Percentiles rank a stretch among this genome's conserved stretches.
phyloP scores from a whole-genome alignment of 2,888 invertebrate species.

The Halocaridina rubra region DNA sequence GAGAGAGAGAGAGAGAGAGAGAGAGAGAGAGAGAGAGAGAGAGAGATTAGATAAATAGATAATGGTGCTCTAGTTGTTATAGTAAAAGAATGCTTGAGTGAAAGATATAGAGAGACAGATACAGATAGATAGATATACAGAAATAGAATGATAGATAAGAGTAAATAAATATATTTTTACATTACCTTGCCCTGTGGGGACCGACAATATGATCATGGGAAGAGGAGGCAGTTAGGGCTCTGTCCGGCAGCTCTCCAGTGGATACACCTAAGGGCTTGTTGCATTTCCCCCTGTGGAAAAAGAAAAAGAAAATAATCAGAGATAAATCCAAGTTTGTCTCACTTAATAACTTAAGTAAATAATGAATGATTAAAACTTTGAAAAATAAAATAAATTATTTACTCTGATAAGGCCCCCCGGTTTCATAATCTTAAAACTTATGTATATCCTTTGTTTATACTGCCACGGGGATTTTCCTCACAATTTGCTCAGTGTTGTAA shows the following conservation, averaged over 20 bases:
- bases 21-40: background rate
- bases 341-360: too few relatives aligned
- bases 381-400: too few relatives aligned
- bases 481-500: too few relatives aligned
- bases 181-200: slow-evolving; percentile 58
- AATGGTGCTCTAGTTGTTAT: too few relatives aligned
- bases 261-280: slow-evolving; percentile 58
- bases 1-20: background rate
- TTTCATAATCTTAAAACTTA: too few relatives aligned
- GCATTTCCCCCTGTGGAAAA: slow-evolving; percentile 37
- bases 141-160: background rate
- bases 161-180: background rate
- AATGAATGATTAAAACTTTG: too few relatives aligned
- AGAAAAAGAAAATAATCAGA: background rate
- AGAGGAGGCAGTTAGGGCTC: slow-evolving; percentile 54
- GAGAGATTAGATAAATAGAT: background rate
- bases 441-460: too few relatives aligned
- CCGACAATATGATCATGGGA: slow-evolving; percentile 59
- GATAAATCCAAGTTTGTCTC: too few relatives aligned
- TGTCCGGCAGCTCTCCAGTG: slow-evolving; percentile 48
- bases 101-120: background rate
- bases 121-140: background rate
- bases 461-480: too few relatives aligned
- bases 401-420: too few relatives aligned
- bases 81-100: too few relatives aligned